Conservation (phyloP, 2,113 vertebrate genomes). For the Corythoichthys intestinalis region DNA sequence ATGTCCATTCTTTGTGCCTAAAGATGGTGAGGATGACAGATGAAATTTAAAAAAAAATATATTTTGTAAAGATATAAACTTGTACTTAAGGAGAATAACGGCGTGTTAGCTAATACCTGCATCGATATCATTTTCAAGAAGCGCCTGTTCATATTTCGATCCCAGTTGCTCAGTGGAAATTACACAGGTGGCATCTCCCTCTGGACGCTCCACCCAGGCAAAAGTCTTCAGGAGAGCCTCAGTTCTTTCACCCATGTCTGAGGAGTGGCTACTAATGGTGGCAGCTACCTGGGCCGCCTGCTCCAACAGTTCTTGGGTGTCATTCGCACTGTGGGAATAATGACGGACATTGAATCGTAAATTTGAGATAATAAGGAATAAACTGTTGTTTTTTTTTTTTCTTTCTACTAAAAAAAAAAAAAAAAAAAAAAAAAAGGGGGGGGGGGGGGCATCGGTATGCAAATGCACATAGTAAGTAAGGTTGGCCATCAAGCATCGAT, state of each 20-base stretch:
- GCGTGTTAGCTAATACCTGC: conserved; percentile 24
- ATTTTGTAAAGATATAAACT: not conserved
- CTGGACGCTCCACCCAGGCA: conserved; percentile 58
- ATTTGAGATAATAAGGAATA: not conserved
- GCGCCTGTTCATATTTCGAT: conserved; percentile 7
- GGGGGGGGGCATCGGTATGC: too few species aligned
- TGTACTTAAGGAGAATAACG: not conserved
- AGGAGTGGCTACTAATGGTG: conserved; percentile 15
- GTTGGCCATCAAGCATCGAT: too few species aligned
- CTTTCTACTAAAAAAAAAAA: too few species aligned
- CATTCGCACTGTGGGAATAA: conserved; percentile 41
- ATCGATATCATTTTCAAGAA: not conserved
- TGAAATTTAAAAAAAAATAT: not conserved
- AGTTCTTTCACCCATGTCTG: conserved; percentile 48
- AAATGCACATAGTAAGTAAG: not conserved
- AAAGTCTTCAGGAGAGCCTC: conserved; percentile 69
- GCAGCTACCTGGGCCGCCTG: conserved; percentile 43
- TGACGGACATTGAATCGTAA: not conserved
- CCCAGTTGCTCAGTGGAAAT: not conserved
- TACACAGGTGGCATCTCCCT: conserved; percentile 28
- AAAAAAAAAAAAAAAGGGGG: too few species aligned
- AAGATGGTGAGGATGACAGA: conserved; percentile 6
- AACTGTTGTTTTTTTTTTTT: not conserved
- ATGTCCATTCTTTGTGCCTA: conserved; percentile 45
- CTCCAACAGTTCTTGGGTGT: conserved; percentile 45